Evolutionary conservation across 2,888 invertebrate species (phyloP).

Genomic region (Scaeva pyrastri): DNA sequence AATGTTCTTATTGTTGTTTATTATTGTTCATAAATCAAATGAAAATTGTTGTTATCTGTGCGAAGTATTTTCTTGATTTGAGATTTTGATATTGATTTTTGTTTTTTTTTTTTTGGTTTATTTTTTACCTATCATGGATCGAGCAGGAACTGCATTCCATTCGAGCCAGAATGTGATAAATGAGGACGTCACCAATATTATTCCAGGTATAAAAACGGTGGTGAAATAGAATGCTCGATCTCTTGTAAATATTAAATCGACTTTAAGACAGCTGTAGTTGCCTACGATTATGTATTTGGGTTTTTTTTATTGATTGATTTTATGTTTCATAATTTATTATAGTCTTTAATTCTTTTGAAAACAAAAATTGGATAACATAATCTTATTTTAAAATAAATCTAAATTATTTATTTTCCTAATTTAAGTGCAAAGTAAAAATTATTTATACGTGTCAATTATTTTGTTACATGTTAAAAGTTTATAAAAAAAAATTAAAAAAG

Average conservation of each 20-base stretch:
- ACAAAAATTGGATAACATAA: neutral
- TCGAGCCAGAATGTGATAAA: constrained; percentile 99
- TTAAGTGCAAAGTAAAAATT: too few relatives aligned
- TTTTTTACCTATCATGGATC: constrained; percentile 95
- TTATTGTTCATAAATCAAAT: constrained; percentile 15
- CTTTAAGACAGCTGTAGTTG: constrained; percentile 98
- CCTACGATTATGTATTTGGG: constrained; percentile 85
- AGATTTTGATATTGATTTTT: constrained; percentile 47
- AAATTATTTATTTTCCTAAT: neutral
- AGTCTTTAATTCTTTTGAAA: neutral
- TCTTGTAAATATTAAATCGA: constrained; percentile 96
- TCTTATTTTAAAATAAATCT: neutral
- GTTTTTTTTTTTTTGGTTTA: constrained; percentile 59
- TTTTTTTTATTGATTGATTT: constrained; percentile 36
- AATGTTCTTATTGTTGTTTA: constrained; percentile 19
- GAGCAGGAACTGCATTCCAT: constrained; percentile 98
- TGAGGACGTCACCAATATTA: constrained; percentile 97
- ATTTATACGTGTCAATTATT: too few relatives aligned
- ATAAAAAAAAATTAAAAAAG: too few relatives aligned
- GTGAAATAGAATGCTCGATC: constrained; percentile 99
- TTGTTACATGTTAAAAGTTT: too few relatives aligned
- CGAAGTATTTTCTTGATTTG: constrained; percentile 48
- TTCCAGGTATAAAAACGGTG: constrained; percentile 98
- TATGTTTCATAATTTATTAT: neutral
- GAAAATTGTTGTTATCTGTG: constrained; percentile 41